Evolutionary conservation across 2,888 invertebrate species (phyloP).

Genomic region (Meliscaeva auricollis): DNA sequence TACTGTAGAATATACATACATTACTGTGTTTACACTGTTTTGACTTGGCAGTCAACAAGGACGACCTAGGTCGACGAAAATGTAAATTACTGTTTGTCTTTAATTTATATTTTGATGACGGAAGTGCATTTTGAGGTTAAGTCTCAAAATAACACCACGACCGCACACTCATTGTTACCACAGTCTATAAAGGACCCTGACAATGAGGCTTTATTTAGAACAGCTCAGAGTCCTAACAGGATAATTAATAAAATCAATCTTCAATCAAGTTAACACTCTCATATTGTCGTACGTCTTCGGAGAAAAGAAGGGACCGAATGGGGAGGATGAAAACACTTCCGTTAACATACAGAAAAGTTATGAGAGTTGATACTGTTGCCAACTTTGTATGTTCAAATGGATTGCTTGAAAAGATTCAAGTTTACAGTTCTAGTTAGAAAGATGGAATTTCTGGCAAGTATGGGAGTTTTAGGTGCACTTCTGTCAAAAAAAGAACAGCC

Average conservation of each 20-base stretch:
- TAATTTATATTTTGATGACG: constrained; percentile 76
- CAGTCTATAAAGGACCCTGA: constrained; percentile 8
- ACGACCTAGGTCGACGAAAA: constrained; percentile 69
- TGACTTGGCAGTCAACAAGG: constrained; percentile 68
- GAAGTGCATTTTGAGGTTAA: constrained; percentile 68
- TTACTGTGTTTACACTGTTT: constrained; percentile 62
- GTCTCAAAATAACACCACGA: constrained; percentile 34
- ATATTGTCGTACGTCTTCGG: constrained; percentile 12
- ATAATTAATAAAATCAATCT: constrained; percentile 68
- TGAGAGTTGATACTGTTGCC: not conserved
- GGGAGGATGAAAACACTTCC: not conserved
- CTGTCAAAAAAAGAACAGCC: no score
- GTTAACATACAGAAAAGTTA: not conserved
- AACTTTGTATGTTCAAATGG: no score
- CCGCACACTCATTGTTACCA: constrained; percentile 10
- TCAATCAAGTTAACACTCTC: constrained; percentile 40
- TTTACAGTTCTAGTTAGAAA: no score
- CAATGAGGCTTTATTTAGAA: constrained; percentile 31
- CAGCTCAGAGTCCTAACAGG: constrained; percentile 37
- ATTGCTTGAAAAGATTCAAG: no score
- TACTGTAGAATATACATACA: not conserved
- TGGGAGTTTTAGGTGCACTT: no score
- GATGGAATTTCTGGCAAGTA: no score
- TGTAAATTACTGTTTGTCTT: constrained; percentile 76
- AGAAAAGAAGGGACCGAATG: not conserved